These are phyloP conservation scores for Apteryx owenii DNA, from an alignment of 2,113 vertebrate species.

Conservation along the genomic window DNA sequence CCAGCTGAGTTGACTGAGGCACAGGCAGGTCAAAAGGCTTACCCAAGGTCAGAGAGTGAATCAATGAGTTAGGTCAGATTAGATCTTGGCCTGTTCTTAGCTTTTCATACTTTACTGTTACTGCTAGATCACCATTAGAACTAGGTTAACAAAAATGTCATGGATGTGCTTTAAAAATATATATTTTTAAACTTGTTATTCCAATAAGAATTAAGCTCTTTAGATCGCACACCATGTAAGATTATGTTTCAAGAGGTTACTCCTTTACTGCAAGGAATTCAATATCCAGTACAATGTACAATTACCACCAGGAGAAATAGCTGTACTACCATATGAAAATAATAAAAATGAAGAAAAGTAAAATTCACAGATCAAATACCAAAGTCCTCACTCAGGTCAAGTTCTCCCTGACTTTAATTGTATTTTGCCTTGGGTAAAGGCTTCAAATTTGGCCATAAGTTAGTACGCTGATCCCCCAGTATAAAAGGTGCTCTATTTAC, in stretches of 20 bases:
- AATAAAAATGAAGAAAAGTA: slow-evolving; percentile 50
- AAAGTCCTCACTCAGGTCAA: slow-evolving; percentile 41
- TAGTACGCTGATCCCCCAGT: slow-evolving; percentile 27
- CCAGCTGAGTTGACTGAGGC: slow-evolving; percentile 76
- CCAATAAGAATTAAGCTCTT: slow-evolving; percentile 62
- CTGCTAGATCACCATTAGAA: slow-evolving; percentile 37
- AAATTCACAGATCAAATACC: slow-evolving; percentile 53
- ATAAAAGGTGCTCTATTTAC: slow-evolving; percentile 61
- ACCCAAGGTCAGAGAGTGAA: slow-evolving; percentile 65
- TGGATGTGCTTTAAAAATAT: slow-evolving; percentile 50
- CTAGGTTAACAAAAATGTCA: slow-evolving; percentile 63
- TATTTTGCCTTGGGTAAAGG: slow-evolving; percentile 66
- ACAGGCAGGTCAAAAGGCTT: slow-evolving; percentile 70
- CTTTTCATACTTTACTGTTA: slow-evolving; percentile 43
- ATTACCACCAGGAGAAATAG: slow-evolving; percentile 28
- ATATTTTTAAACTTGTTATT: slow-evolving; percentile 54
- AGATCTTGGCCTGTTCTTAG: slow-evolving; percentile 58
- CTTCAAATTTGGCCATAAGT: slow-evolving; percentile 56
- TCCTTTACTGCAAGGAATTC: slow-evolving; percentile 41
- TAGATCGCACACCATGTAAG: neutral
- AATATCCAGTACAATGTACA: slow-evolving; percentile 28
- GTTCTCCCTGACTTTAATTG: slow-evolving; percentile 57
- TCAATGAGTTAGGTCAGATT: slow-evolving; percentile 72
- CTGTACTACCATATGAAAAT: slow-evolving; percentile 29
- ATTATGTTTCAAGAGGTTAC: slow-evolving; percentile 61